Evolutionary conservation across 2,888 invertebrate species (phyloP).

Genomic region (Habrosyne pyritoides): DNA sequence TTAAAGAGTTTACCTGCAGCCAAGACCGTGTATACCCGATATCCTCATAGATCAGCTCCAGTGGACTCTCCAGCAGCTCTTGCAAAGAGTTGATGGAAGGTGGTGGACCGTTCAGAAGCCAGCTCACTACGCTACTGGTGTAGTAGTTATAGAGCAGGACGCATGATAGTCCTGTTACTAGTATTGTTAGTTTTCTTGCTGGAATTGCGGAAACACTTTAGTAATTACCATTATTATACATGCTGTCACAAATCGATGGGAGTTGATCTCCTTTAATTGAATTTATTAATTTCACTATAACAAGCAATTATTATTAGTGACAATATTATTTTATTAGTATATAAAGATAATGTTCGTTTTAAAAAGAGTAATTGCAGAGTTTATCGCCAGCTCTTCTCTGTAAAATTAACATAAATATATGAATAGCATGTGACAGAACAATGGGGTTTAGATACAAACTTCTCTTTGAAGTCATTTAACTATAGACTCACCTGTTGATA

Average conservation of each 20-base stretch:
- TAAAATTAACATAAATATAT: too few relatives aligned
- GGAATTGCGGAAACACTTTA: constrained; percentile 10
- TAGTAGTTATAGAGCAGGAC: constrained; percentile 83
- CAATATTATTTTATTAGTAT: too few relatives aligned
- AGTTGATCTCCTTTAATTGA: too few relatives aligned
- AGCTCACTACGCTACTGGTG: constrained; percentile 84
- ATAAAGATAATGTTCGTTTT: too few relatives aligned
- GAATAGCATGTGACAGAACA: too few relatives aligned
- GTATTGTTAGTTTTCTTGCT: constrained; percentile 61
- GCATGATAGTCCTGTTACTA: constrained; percentile 65
- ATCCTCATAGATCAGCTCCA: constrained; percentile 77
- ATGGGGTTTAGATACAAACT: too few relatives aligned
- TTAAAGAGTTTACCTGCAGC: constrained; percentile 51
- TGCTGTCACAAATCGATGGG: too few relatives aligned
- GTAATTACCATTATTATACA: neutral
- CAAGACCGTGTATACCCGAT: constrained; percentile 74
- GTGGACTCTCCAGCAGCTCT: constrained; percentile 76
- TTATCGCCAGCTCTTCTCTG: too few relatives aligned
- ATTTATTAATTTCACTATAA: too few relatives aligned
- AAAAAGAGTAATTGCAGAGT: too few relatives aligned
- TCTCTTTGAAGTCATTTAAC: too few relatives aligned
- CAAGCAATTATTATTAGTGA: too few relatives aligned
- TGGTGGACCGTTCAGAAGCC: constrained; percentile 78
- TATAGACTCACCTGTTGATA: constrained; percentile 54
- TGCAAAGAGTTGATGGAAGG: constrained; percentile 74